Conservation (phyloP, 2,888 invertebrate species). For the Xestia xanthographa region DNA sequence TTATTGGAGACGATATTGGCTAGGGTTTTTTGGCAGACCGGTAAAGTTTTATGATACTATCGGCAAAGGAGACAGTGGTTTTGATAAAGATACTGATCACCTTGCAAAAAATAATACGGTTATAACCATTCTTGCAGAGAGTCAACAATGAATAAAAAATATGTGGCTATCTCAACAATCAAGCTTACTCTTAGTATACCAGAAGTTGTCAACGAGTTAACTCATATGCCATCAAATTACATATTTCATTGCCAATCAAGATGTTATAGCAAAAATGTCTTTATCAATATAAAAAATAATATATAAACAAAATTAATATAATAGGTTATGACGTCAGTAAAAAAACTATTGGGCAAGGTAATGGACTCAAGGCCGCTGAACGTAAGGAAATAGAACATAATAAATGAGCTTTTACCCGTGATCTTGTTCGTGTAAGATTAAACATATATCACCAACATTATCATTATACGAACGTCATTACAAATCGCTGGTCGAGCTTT, state of each 20-base stretch:
- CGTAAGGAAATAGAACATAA: conserved; percentile 45
- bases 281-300: background rate
- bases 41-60: conserved; percentile 16
- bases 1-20: conserved; percentile 26
- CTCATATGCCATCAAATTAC: conserved; percentile 6
- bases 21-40: background rate
- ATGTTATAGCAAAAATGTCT: background rate
- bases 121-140: background rate
- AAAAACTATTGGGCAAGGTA: conserved; percentile 29
- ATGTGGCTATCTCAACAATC: background rate
- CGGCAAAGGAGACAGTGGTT: background rate
- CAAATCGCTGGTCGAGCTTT: conserved; percentile 34
- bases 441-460: conserved; percentile 39
- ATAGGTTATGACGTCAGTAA: conserved; percentile 23
- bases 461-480: conserved; percentile 32
- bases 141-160: conserved; percentile 2
- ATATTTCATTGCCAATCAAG: conserved; percentile 6
- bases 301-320: background rate
- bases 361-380: conserved; percentile 16
- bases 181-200: background rate
- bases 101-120: conserved; percentile 12
- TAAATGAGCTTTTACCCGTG: conserved; percentile 40
- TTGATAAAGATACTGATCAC: background rate
- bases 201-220: background rate
- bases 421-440: conserved; percentile 34